Conservation (phyloP, 2,113 vertebrate species). For the Porphyrio hochstetteri region DNA sequence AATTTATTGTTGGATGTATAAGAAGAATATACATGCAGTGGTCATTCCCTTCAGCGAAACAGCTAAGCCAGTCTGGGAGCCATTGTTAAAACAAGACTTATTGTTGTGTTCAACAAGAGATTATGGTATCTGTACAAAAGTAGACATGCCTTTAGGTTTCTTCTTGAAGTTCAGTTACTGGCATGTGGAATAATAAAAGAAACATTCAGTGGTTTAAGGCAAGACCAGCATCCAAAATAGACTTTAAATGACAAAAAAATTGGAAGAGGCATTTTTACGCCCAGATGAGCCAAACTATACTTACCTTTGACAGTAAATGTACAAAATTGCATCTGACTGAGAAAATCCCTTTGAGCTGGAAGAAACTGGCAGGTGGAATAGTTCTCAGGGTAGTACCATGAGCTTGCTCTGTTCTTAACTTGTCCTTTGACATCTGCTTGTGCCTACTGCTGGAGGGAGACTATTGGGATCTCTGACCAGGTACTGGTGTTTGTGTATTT, state of each 20-base stretch:
- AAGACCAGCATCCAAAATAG: not conserved
- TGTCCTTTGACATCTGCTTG: not conserved
- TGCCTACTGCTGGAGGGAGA: not conserved
- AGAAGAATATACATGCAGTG: accelerated
- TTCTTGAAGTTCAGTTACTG: not conserved
- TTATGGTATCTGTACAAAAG: not conserved
- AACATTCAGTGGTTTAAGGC: not conserved
- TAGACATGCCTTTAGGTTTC: not conserved
- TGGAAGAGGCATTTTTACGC: not conserved
- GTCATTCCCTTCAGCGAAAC: not conserved
- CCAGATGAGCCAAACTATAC: not conserved
- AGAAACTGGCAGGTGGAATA: not conserved
- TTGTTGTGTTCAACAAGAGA: not conserved
- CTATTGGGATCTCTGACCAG: not conserved
- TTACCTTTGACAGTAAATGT: slow-evolving; percentile 1
- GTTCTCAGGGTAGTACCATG: not conserved
- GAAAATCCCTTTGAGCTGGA: not conserved
- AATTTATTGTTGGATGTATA: not conserved
- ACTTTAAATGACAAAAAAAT: not conserved
- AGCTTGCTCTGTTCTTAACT: not conserved
- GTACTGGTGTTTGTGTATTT: not conserved
- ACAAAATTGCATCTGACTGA: not conserved
- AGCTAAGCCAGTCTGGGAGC: not conserved
- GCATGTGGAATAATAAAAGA: not conserved
- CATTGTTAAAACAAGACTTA: not conserved